Base-by-base conservation (phyloP, 1,140 invertebrate species). In the Drosophila auraria region DNA sequence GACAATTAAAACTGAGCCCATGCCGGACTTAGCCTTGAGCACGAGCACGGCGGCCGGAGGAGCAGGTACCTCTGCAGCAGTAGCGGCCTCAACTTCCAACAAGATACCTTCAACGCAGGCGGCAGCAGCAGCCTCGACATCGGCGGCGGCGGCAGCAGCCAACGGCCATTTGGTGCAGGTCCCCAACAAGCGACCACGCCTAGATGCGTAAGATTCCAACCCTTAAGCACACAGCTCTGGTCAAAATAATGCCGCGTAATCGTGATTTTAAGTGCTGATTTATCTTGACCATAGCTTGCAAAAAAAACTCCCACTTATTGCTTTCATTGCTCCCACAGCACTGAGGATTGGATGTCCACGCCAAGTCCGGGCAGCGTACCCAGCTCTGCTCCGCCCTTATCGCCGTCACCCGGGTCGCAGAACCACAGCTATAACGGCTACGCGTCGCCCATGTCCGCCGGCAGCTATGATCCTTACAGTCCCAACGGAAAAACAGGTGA, bases 401-500 rank as follows among this genome's bases (percentile, higher is more conserved):
- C 95, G 4, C 94, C 95, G 27, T 95, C 95, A 2, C 94, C 95
- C 23, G 94, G 94, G 14, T 94, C 94, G 9, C 94, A 94, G 58
- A 87, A 93, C 50, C 94, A 95, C 78, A 93, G 94, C 51, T 95
- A 94, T 74, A 94, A 97, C 82, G 96, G 96, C 20, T 97, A 97
- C 89, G 96, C 96, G n/a, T 97, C 96, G 71, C 96, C 96, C 1
- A 95, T 97, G 94, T 97, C 96, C 30, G 96, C 96, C 2, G 95
- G 96, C 83, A 97, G 96, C 94, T 97, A 97, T 93, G 97, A 97
- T 83, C 96, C 96, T 3, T 97, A 97, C 93, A 97, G 96, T 94
- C 96, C 97, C 47, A 97, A 97, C 93, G 96, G 96, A 90, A 97
- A 97, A 95, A 95, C 96, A 95, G 96, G 96, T 97, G 78, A 95